Percentiles rank a stretch among this genome's conserved stretches.
Conservation (phyloP, 2,888 invertebrate species). For the Eupithecia subfuscata region DNA sequence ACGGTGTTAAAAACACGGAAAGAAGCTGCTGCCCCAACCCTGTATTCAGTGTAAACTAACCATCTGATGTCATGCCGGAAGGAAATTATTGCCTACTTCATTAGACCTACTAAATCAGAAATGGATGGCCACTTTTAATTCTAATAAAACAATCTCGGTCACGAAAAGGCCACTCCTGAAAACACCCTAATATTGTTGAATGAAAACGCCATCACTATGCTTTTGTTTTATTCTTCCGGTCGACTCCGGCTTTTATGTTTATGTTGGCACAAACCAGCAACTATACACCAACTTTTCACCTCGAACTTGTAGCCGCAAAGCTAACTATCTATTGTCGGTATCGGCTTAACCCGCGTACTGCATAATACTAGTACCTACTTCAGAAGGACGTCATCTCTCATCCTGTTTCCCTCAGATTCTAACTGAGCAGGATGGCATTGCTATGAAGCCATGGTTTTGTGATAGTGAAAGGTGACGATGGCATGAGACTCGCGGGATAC, state of each 20-base stretch:
- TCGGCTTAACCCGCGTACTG: too few species aligned
- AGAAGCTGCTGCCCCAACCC: not conserved
- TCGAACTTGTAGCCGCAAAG: too few species aligned
- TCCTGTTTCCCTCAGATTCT: too few species aligned
- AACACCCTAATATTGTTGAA: slow-evolving; percentile 73
- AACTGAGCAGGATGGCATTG: too few species aligned
- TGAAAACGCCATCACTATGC: slow-evolving; percentile 69
- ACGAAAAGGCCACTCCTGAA: slow-evolving; percentile 70
- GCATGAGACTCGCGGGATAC: too few species aligned
- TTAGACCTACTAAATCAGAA: slow-evolving; percentile 7
- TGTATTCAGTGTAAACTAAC: not conserved
- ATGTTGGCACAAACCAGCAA: not conserved
- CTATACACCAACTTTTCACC: not conserved
- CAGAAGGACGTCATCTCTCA: too few species aligned
- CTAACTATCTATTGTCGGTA: too few species aligned
- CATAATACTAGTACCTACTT: too few species aligned
- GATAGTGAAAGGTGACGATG: too few species aligned
- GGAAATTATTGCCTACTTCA: not conserved
- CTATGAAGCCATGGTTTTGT: too few species aligned
- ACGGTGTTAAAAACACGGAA: not conserved
- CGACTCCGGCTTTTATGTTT: slow-evolving; percentile 28
- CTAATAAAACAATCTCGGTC: slow-evolving; percentile 62
- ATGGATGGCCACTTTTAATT: slow-evolving; percentile 54
- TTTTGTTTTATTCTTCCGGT: slow-evolving; percentile 41
- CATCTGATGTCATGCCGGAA: slow-evolving; percentile 12